A percentile compares a stretch with the other conserved stretches of the same genome.
Conservation (phyloP, 2,113 vertebrate genomes). For the Channa maculata region DNA sequence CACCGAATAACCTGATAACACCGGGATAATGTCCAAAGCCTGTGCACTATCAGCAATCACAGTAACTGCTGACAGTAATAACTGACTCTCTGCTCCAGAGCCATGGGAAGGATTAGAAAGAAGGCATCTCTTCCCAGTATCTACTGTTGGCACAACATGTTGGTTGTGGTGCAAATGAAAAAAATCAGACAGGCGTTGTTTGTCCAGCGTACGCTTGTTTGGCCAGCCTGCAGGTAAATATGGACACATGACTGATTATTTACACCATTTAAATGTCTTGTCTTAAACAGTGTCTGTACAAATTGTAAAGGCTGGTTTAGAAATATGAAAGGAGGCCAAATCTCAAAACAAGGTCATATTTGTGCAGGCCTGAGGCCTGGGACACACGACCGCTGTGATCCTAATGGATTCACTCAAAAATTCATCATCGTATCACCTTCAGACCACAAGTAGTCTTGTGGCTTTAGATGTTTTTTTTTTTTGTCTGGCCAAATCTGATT, state of each 20-base stretch:
- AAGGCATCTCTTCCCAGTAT: neutral
- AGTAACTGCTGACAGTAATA: conserved; percentile 43
- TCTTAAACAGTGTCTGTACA: neutral
- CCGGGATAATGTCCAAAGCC: no score
- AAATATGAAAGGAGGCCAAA: conserved; percentile 46
- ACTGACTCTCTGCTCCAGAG: neutral
- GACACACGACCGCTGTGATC: conserved; percentile 39
- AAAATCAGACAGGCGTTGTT: neutral
- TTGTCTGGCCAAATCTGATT: conserved; percentile 15
- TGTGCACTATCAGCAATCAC: conserved; percentile 30
- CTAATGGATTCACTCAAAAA: conserved; percentile 50
- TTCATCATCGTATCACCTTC: conserved; percentile 47
- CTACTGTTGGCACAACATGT: conserved; percentile 19
- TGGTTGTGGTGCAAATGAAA: conserved; percentile 4
- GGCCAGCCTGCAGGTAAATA: no score
- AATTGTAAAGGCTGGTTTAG: conserved; percentile 10
- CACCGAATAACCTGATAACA: no score
- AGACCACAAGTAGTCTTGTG: conserved; percentile 13
- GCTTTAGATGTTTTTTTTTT: conserved; percentile 42
- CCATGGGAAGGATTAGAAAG: neutral
- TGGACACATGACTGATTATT: neutral
- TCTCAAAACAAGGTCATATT: conserved; percentile 58
- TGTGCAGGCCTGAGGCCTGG: conserved; percentile 48
- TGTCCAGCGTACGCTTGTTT: no score
- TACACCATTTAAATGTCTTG: no score